phyloP scores from a whole-genome alignment of 2,797 vertebrate genomes.

The Choloepus didactylus region DNA sequence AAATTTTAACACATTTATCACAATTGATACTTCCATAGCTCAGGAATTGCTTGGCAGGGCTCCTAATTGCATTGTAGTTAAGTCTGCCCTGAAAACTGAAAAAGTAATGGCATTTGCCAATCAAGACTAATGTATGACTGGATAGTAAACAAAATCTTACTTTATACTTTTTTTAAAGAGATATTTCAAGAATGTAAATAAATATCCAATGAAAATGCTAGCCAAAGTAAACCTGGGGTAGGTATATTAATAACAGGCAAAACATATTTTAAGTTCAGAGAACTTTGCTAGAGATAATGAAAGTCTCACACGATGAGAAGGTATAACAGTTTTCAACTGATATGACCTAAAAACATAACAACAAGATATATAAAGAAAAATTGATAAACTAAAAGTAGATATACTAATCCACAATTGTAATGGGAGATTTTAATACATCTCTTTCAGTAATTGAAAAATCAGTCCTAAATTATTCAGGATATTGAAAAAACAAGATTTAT shows the following conservation, averaged over 20 bases:
- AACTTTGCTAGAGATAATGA: not conserved
- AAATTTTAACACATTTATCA: conserved; percentile 38
- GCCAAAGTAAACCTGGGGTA: not conserved
- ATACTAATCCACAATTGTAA: not conserved
- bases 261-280: not conserved
- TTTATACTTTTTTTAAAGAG: not conserved
- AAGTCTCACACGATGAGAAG: not conserved
- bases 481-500: not conserved
- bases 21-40: not conserved
- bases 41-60: not conserved
- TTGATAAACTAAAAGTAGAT: not conserved
- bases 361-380: not conserved
- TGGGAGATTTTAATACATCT: too few relatives aligned
- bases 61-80: conserved; percentile 27
- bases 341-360: not conserved
- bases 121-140: not conserved
- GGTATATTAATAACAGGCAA: not conserved
- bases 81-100: not conserved
- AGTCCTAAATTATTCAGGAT: not conserved
- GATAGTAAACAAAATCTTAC: not conserved
- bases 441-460: not conserved
- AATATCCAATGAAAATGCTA: not conserved
- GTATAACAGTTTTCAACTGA: not conserved
- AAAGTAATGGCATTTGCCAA: not conserved
- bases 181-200: not conserved